Percentiles rank a stretch among this genome's conserved stretches.
phyloP scores from a whole-genome alignment of 2,113 vertebrate genomes.

The Cephalopholis sonnerati region DNA sequence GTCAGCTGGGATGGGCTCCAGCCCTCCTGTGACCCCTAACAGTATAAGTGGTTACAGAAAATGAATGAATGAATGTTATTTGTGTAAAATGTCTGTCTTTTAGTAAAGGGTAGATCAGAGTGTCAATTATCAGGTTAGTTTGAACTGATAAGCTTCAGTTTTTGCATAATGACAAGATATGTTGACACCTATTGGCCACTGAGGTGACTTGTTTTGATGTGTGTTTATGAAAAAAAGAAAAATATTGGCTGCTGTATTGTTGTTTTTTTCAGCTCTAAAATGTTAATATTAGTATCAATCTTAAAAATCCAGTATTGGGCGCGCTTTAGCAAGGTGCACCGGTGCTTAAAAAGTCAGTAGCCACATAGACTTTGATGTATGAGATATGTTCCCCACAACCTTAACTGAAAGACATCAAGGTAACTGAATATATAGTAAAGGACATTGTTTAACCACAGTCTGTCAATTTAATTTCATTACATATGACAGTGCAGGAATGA shows the following conservation, averaged over 20 bases:
- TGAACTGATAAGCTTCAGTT: too few species aligned
- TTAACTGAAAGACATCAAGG: conserved; percentile 20
- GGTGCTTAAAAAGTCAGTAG: neutral
- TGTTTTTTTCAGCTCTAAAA: neutral
- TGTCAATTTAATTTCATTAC: conserved; percentile 25
- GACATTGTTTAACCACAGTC: conserved; percentile 21
- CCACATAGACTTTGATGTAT: conserved; percentile 6
- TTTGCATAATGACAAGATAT: too few species aligned
- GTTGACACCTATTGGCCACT: too few species aligned
- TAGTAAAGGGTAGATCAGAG: too few species aligned
- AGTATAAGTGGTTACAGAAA: too few species aligned
- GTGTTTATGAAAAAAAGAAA: too few species aligned
- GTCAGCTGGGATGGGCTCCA: too few species aligned
- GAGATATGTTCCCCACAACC: conserved; percentile 6
- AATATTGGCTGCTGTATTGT: neutral
- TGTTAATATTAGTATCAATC: neutral
- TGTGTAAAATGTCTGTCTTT: neutral
- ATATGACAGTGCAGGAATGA: conserved; percentile 31
- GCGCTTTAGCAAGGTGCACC: neutral
- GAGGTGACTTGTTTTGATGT: neutral
- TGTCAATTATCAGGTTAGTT: too few species aligned
- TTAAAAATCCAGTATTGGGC: neutral
- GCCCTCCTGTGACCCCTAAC: too few species aligned
- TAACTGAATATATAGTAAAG: conserved; percentile 23
- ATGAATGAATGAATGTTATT: too few species aligned